Base-by-base conservation (phyloP, 1,140 invertebrate genomes). In the Apis dorsata region DNA sequence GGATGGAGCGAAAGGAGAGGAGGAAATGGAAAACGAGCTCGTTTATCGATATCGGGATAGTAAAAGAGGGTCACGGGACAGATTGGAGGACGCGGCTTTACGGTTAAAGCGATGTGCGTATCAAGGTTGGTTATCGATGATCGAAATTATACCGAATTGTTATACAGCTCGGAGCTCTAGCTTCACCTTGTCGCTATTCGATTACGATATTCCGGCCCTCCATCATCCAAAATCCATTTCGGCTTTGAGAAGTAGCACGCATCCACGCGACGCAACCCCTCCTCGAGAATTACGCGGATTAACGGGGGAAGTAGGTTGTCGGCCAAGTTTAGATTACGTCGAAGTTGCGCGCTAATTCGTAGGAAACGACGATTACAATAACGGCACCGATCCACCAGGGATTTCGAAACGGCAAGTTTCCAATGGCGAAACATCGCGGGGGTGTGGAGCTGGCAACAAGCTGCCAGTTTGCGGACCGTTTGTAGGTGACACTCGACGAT, bases 61-160 rank as follows among this genome's bases (percentile, higher is more conserved):
- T 4, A 28, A 19, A 24, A 44, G 28, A 34, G 65, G 51, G 24
- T 24, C 24, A 24, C 24, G 24, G 24, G 17, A 24, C 15, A 15
- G 66, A 65, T 72, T 66, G 60, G 28, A 63, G 66, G 51, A 55
- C 76, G 13, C 69, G 74, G 53, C 65, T 86, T 86, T 74, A 24
- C 44, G 34, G 34, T 34, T 34, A 59, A 63, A 55, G 53, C 72
- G 51, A 80, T 69, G 60, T 24, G 21, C 62, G 69, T 84, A 17
- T 53, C 73, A 78, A 63, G 63, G 24, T 44, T 49, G 70, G 55
- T 88, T 88, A 85, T 84, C 81, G 82, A 73, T 85, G 66, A 82
- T 85, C 80, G 75, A 76, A 87, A 87, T 85, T 79, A 85, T 73
- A 15, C 72, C 13, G 72, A 72, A 86, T 84, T 75, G 83, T 83